Conservation (phyloP, 2,888 invertebrate species). For the Aphodius sticticus region DNA sequence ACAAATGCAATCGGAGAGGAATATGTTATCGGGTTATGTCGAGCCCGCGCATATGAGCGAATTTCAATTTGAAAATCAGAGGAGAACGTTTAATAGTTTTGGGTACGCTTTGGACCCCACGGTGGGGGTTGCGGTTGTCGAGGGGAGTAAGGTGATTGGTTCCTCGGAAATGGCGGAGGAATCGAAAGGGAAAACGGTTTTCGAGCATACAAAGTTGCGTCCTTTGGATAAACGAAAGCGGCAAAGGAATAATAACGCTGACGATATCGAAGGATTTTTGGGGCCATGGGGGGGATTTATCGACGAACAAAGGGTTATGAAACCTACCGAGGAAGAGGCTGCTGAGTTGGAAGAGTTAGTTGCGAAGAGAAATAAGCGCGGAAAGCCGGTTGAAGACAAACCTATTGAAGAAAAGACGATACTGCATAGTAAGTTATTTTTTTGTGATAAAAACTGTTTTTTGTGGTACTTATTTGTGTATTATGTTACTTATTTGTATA, state of each 20-base stretch:
- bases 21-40: constrained; percentile 92
- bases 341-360: constrained; percentile 94
- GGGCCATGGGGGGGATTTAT: constrained; percentile 98
- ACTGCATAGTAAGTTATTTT: constrained; percentile 77
- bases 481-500: neutral
- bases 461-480: neutral
- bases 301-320: constrained; percentile 87
- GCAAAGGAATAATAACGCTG: constrained; percentile 86
- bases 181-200: constrained; percentile 85
- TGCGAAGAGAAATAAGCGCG: constrained; percentile 88
- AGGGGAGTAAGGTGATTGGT: constrained; percentile 62
- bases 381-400: constrained; percentile 88
- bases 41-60: constrained; percentile 95
- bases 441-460: constrained; percentile 7
- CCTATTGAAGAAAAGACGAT: constrained; percentile 95
- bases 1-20: constrained; percentile 86
- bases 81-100: constrained; percentile 92
- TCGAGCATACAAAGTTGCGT: constrained; percentile 81
- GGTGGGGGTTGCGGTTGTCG: constrained; percentile 66
- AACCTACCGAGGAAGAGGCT: constrained; percentile 93
- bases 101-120: constrained; percentile 97
- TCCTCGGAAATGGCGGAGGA: constrained; percentile 76
- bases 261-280: constrained; percentile 92
- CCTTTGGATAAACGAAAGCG: constrained; percentile 83
- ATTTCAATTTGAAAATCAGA: constrained; percentile 97